Percentiles rank a stretch among this genome's conserved stretches.
Evolutionary conservation across 2,113 vertebrate species (phyloP).

Genomic region (Pandion haliaetus): DNA sequence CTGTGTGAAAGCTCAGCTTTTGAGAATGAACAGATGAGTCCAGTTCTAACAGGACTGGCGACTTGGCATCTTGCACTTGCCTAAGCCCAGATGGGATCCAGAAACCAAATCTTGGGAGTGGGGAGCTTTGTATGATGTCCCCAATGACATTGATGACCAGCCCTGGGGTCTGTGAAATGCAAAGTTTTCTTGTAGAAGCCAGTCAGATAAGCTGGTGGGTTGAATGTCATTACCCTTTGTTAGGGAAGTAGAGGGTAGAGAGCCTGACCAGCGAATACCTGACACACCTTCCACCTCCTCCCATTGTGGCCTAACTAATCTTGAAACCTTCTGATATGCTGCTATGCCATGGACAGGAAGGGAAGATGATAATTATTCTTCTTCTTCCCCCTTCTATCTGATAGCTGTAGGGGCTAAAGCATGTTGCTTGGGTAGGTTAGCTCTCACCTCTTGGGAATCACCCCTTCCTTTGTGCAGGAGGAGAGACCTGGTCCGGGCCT

Average conservation of each 20-base stretch:
- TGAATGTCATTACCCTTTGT: not conserved
- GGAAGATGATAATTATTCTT: not conserved
- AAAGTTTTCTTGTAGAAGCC: not conserved
- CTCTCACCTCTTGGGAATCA: not conserved
- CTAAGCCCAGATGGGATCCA: not conserved
- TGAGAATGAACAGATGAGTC: not conserved
- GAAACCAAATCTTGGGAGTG: not conserved
- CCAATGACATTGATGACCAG: not conserved
- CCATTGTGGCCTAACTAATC: not conserved
- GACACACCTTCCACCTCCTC: not conserved
- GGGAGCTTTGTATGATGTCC: accelerated
- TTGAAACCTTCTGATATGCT: not conserved
- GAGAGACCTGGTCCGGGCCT: not conserved
- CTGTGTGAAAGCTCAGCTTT: not conserved
- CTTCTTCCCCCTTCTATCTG: not conserved
- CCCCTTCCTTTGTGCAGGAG: not conserved
- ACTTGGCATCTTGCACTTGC: not conserved
- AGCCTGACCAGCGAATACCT: not conserved
- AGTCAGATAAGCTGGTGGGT: not conserved
- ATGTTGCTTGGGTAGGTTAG: accelerated
- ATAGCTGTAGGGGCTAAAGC: not conserved
- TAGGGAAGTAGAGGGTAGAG: not conserved
- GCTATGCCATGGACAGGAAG: not conserved
- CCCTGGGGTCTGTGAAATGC: not conserved
- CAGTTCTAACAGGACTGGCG: not conserved